A percentile compares a stretch with the other conserved stretches of the same genome.
Conservation (phyloP, 2,113 vertebrate species). For the Paracanthobrama guichenoti region DNA sequence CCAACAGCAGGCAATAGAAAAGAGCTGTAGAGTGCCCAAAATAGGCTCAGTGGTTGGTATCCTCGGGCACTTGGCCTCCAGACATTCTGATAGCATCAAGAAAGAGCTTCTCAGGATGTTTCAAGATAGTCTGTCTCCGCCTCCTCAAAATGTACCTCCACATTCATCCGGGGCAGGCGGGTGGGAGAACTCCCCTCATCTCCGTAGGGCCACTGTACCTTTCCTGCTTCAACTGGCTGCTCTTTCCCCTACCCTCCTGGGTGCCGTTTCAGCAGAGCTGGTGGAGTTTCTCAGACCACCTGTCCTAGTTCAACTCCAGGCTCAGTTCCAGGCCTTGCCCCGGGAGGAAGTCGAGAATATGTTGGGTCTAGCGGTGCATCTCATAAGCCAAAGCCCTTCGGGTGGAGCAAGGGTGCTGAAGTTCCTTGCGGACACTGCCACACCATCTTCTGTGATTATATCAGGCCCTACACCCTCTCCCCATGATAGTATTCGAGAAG, state of each 20-base stretch:
- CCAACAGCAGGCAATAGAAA: slow-evolving; percentile 66
- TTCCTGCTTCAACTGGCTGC: slow-evolving; percentile 91
- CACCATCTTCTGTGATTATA: slow-evolving; percentile 88
- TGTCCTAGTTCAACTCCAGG: slow-evolving; percentile 88
- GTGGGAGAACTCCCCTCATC: slow-evolving; percentile 77
- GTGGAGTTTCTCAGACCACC: slow-evolving; percentile 85
- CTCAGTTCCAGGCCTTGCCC: slow-evolving; percentile 79
- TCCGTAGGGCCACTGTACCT: slow-evolving; percentile 84
- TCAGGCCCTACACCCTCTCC: slow-evolving; percentile 79
- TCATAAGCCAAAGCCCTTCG: slow-evolving; percentile 87
- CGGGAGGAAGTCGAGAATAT: slow-evolving; percentile 89
- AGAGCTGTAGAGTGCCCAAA: slow-evolving; percentile 86
- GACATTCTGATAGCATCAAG: slow-evolving; percentile 89
- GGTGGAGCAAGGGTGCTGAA: slow-evolving; percentile 84
- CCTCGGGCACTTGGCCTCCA: slow-evolving; percentile 85
- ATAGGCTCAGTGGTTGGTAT: slow-evolving; percentile 94
- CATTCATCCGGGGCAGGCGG: slow-evolving; percentile 63
- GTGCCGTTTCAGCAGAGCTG: slow-evolving; percentile 83
- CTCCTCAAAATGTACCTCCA: slow-evolving; percentile 66
- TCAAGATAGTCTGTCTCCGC: slow-evolving; percentile 83
- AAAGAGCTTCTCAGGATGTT: slow-evolving; percentile 91
- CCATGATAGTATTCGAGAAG: slow-evolving; percentile 86
- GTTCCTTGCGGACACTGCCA: slow-evolving; percentile 88
- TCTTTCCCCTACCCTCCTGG: slow-evolving; percentile 87
- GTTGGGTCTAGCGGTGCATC: slow-evolving; percentile 84